Conservation (phyloP, 2,113 vertebrate genomes). For the Lutjanus erythropterus region DNA sequence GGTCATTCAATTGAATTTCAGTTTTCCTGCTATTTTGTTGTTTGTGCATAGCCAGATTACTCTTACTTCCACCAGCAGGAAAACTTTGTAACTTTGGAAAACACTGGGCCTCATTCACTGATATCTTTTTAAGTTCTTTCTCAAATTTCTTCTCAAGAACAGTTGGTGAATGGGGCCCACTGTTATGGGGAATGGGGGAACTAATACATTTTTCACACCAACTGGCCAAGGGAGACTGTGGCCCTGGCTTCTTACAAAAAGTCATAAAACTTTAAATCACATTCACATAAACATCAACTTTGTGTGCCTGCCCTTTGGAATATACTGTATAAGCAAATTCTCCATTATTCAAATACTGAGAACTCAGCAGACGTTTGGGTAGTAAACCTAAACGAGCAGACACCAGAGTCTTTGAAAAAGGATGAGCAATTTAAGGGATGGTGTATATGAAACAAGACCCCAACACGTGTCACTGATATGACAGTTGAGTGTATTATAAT, state of each 20-base stretch:
- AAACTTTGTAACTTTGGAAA: too few species aligned
- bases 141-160: too few species aligned
- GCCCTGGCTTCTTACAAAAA: not conserved
- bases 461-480: too few species aligned
- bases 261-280: not conserved
- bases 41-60: not conserved
- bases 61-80: not conserved
- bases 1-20: not conserved
- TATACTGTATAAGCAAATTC: not conserved
- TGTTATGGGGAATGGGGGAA: not conserved
- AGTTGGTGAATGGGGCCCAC: too few species aligned
- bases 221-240: not conserved
- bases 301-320: not conserved
- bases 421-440: not conserved
- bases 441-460: too few species aligned
- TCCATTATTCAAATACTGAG: not conserved
- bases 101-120: too few species aligned
- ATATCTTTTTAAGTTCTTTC: too few species aligned
- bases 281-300: not conserved
- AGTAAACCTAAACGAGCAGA: not conserved
- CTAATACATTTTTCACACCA: conserved; percentile 5
- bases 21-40: not conserved
- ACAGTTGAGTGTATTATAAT: not conserved
- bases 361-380: not conserved
- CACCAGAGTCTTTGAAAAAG: not conserved